These are phyloP conservation scores for Sesia bembeciformis DNA, from an alignment of 2,888 invertebrate species.

Conservation along the genomic window DNA sequence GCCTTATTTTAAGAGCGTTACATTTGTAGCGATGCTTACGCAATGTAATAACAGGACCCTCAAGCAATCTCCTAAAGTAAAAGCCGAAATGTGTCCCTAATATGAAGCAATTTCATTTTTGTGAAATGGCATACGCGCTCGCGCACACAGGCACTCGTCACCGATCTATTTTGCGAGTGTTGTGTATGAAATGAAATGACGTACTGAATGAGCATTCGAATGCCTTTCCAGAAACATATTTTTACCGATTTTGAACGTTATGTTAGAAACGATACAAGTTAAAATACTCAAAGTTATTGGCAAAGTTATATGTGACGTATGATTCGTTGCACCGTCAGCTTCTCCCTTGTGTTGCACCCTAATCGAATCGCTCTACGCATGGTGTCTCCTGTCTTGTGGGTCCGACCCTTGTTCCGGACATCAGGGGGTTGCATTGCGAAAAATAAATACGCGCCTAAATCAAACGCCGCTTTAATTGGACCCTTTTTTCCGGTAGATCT, in stretches of 20 bases:
- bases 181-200: slow-evolving; percentile 70
- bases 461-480: slow-evolving; percentile 64
- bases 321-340: slow-evolving; percentile 55
- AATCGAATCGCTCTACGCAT: slow-evolving; percentile 69
- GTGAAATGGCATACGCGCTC: slow-evolving; percentile 51
- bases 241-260: slow-evolving; percentile 10
- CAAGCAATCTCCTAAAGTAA: slow-evolving; percentile 43
- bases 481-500: slow-evolving; percentile 46
- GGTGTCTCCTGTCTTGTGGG: slow-evolving; percentile 61
- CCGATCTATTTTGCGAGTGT: slow-evolving; percentile 67
- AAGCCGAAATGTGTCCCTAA: slow-evolving; percentile 49
- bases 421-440: slow-evolving; percentile 56
- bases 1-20: slow-evolving; percentile 10
- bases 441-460: slow-evolving; percentile 66
- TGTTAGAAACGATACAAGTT: slow-evolving; percentile 6
- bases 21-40: slow-evolving; percentile 11
- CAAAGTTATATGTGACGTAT: slow-evolving; percentile 20
- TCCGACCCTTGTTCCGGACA: slow-evolving; percentile 56
- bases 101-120: slow-evolving; percentile 65
- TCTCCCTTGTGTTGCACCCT: slow-evolving; percentile 66
- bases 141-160: slow-evolving; percentile 51
- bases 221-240: no score
- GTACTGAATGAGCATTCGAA: slow-evolving; percentile 29
- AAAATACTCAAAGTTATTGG: not conserved
- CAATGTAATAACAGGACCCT: slow-evolving; percentile 27